Base-by-base conservation (phyloP, 2,797 vertebrate species). In the Typhlichthys subterraneus region DNA sequence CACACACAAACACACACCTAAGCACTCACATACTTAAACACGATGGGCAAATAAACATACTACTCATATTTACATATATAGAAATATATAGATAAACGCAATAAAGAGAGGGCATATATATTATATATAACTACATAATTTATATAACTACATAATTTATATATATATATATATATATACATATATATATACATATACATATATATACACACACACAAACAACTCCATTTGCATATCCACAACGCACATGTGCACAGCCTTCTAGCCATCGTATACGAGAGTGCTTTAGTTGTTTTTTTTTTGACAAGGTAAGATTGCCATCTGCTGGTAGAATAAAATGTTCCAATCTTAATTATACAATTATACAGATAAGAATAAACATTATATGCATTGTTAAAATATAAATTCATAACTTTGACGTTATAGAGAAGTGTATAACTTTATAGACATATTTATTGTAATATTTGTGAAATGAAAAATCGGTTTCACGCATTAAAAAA, bases 281-380 rank as follows among this genome's bases (percentile, higher is more conserved):
- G 47, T 19, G 48, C 17, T 45, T 2, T 56, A 55, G 50, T 38
- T 31, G n/a, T 58, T 86, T 80, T 61, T 45, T 77, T 84, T 77
- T 82, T 59, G 46, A 77, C 84, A 77, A 79, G 77, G 75, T 81
- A 68, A 78, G 70, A 90, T 81, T 90, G 88, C 88, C 90, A 90
- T 87, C 87, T 90, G 45, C 79, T 86, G 87, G 88, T 51, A 50
- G 63, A 14, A 81, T 52, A 46, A 60, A 68, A 67, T 71, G 67
- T 62, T 47, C 15, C 12, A 12, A 47, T 23, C 42, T 12, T 29
- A 29, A 29, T 29, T 29, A 29, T 45, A 58, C 17, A 23, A 58
- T 23, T 7, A 58, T 17, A 19, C 8, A 11, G 12, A 31, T 29
- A 53, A 31, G 19, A 53, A 12, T 7, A 8, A 42, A 42, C 38